Percentiles rank a stretch among this genome's conserved stretches.
These are phyloP conservation scores for Diachrysia chrysitis DNA, from an alignment of 2,888 invertebrate species.

Conservation along the genomic window DNA sequence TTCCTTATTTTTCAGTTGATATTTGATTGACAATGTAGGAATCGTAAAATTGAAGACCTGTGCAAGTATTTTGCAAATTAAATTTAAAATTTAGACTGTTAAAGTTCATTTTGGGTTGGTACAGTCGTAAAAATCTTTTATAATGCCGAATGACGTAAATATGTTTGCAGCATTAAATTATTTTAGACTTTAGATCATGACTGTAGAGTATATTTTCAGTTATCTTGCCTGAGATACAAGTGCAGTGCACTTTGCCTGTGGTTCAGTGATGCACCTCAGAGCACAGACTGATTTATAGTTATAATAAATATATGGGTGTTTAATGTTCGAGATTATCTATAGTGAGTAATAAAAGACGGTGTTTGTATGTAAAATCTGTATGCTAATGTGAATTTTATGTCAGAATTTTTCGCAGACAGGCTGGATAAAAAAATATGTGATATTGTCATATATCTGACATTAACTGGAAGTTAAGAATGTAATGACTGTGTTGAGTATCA, in stretches of 20 bases:
- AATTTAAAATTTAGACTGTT: conserved; percentile 67
- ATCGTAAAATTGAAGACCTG: conserved; percentile 72
- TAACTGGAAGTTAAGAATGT: background rate
- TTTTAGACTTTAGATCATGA: conserved; percentile 19
- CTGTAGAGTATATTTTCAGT: conserved; percentile 53
- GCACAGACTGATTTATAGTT: conserved; percentile 86
- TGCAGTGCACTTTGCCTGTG: conserved; percentile 83
- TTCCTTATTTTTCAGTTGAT: conserved; percentile 35
- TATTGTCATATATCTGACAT: conserved; percentile 33
- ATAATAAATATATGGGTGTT: conserved; percentile 87
- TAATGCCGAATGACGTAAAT: conserved; percentile 58
- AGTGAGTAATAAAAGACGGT: conserved; percentile 67
- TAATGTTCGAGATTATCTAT: conserved; percentile 86
- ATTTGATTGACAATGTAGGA: conserved; percentile 43
- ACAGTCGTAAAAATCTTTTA: conserved; percentile 49
- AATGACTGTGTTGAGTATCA: background rate
- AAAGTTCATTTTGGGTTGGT: conserved; percentile 74
- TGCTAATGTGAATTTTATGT: conserved; percentile 61
- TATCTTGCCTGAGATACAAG: conserved; percentile 65
- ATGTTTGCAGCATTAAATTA: conserved; percentile 2
- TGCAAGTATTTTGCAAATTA: conserved; percentile 64
- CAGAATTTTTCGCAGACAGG: conserved; percentile 49
- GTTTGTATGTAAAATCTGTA: conserved; percentile 61
- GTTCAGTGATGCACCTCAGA: conserved; percentile 82
- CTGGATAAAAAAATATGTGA: conserved; percentile 39